Conservation (phyloP, 2,797 vertebrate species). For the Cryptoprocta ferox region DNA sequence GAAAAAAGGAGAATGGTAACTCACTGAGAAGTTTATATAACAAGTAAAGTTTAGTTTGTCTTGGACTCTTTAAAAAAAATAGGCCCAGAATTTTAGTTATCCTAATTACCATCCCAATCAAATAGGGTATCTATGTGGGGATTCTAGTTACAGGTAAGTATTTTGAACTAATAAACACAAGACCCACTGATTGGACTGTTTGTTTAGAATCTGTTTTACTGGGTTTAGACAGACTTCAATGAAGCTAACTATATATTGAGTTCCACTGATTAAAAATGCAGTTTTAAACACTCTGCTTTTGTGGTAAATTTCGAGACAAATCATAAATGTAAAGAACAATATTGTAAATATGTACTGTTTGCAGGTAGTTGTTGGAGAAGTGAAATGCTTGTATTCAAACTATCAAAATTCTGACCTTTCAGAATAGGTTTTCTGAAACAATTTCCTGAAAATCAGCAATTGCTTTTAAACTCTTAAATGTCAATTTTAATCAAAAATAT, state of each 20-base stretch:
- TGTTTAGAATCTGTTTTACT: constrained; percentile 81
- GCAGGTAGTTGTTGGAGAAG: constrained; percentile 71
- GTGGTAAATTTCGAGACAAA: constrained; percentile 79
- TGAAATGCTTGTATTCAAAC: constrained; percentile 76
- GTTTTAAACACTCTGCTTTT: constrained; percentile 84
- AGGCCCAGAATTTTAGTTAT: constrained; percentile 80
- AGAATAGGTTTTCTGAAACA: constrained; percentile 64
- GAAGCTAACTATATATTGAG: constrained; percentile 79
- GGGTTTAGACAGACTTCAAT: constrained; percentile 79
- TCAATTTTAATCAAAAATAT: constrained; percentile 62
- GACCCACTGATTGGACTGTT: constrained; percentile 82
- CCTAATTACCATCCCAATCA: constrained; percentile 83
- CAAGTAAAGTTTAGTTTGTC: constrained; percentile 72
- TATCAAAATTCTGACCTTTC: constrained; percentile 83
- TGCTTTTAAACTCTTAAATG: constrained; percentile 67
- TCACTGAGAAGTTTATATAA: constrained; percentile 77
- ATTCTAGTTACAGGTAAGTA: constrained; percentile 73
- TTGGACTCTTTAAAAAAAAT: constrained; percentile 74
- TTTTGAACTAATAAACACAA: constrained; percentile 77
- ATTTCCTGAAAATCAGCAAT: constrained; percentile 59
- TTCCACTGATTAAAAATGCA: constrained; percentile 87
- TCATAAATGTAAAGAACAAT: constrained; percentile 76
- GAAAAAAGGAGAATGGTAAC: constrained; percentile 62
- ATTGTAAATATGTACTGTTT: constrained; percentile 69
- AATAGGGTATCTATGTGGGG: constrained; percentile 66